Percentiles rank a stretch among this genome's conserved stretches.
These are phyloP conservation scores for Coleophora deauratella DNA, from an alignment of 2,888 invertebrate genomes.

Conservation along the genomic window DNA sequence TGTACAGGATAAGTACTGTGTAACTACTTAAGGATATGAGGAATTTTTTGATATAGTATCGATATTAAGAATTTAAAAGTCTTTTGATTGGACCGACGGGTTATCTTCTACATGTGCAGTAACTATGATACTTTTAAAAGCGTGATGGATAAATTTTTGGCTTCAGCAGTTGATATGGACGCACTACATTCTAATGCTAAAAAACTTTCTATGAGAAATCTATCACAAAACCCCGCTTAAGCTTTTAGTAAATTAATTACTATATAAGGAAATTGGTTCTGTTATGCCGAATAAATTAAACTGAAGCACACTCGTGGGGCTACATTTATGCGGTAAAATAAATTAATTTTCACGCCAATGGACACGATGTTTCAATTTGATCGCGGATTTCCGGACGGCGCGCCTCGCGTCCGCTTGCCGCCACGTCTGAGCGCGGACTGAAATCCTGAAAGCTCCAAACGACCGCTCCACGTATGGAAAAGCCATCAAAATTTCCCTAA, in stretches of 20 bases:
- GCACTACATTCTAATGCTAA: too few relatives aligned
- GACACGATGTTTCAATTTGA: conserved; percentile 31
- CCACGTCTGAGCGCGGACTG: conserved; percentile 66
- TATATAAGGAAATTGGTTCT: conserved; percentile 11
- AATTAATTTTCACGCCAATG: conserved; percentile 31
- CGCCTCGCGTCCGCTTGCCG: conserved; percentile 42
- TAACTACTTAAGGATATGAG: conserved; percentile 16
- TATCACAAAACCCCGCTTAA: conserved; percentile 14
- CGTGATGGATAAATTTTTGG: not conserved
- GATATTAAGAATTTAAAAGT: conserved; percentile 52
- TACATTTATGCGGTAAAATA: conserved; percentile 23
- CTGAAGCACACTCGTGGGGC: conserved; percentile 17
- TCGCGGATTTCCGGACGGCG: conserved; percentile 26
- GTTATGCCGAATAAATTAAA: conserved; percentile 21
- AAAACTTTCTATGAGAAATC: not conserved
- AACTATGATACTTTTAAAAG: conserved; percentile 2
- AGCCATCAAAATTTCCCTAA: conserved; percentile 36
- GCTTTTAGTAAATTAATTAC: too few relatives aligned
- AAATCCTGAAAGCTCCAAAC: conserved; percentile 41
- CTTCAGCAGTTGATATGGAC: too few relatives aligned
- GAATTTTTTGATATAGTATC: conserved; percentile 22
- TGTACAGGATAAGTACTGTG: conserved; percentile 27
- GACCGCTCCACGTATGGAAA: conserved; percentile 28
- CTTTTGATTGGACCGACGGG: conserved; percentile 58
- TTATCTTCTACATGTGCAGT: conserved; percentile 25